A percentile compares a stretch with the other conserved stretches of the same genome.
Conservation (phyloP, 2,113 vertebrate species). For the Pseudopodoces humilis region DNA sequence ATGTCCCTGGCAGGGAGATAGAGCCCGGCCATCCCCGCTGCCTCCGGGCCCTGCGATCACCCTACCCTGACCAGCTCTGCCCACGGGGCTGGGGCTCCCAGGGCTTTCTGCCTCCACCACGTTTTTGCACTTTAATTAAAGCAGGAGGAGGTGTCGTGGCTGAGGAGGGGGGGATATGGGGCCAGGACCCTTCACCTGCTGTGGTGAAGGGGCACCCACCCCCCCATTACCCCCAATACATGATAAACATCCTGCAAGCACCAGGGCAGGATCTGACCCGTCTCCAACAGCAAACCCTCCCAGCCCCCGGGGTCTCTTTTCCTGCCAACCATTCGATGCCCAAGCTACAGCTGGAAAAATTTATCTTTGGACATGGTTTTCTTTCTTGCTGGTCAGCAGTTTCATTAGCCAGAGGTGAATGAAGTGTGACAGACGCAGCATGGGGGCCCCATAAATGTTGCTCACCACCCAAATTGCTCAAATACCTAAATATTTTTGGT, state of each 20-base stretch:
- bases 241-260: neutral
- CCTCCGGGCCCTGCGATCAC: constrained; percentile 67
- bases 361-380: neutral
- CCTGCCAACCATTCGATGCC: neutral
- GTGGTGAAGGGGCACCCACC: no score
- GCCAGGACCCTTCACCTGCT: neutral
- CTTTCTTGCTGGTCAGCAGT: neutral
- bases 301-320: neutral
- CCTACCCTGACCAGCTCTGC: constrained; percentile 73
- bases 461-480: neutral
- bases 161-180: neutral
- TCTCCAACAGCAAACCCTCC: neutral
- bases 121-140: neutral
- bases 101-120: neutral
- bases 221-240: fast-evolving
- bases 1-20: constrained; percentile 70
- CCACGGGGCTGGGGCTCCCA: neutral
- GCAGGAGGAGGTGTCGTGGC: neutral
- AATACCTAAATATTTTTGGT: neutral
- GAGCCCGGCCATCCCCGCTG: constrained; percentile 32
- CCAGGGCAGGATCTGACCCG: neutral
- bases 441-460: fast-evolving
- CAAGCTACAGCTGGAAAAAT: neutral
- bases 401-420: neutral
- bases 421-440: neutral